Evolutionary conservation across 1,140 invertebrate genomes (phyloP).

Genomic region (Trichonephila inaurata): DNA sequence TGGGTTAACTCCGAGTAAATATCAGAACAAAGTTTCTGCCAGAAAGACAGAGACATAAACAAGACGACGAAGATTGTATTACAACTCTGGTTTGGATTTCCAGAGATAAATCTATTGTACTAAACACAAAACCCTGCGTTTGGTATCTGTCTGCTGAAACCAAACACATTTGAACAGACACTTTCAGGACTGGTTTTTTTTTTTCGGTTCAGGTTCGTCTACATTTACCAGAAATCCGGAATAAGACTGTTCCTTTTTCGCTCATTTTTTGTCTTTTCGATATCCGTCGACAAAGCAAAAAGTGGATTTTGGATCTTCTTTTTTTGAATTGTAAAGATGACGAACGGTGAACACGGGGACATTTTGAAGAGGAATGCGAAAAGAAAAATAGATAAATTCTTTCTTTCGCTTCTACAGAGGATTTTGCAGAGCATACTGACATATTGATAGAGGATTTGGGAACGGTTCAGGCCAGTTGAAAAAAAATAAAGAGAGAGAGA

Average conservation of each 20-base stretch:
- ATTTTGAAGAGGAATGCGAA: constrained; percentile 4
- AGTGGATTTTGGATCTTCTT: not conserved
- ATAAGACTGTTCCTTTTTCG: not conserved
- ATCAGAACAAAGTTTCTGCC: not conserved
- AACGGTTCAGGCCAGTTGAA: not conserved
- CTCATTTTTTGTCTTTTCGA: not conserved
- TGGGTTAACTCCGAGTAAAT: not conserved
- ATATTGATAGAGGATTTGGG: constrained; percentile 24
- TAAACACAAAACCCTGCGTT: not conserved
- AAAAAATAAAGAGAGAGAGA: not conserved
- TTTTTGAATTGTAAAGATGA: constrained; percentile 29
- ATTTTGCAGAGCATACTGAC: constrained; percentile 23
- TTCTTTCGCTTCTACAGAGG: not conserved
- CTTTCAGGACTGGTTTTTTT: not conserved
- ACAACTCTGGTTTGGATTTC: not conserved
- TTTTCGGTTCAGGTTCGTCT: not conserved
- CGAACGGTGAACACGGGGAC: not conserved
- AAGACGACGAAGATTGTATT: constrained; percentile 3
- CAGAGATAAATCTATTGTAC: not conserved
- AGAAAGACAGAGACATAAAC: not conserved
- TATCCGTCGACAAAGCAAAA: not conserved
- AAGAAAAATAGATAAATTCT: constrained; percentile 24
- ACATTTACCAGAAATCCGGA: constrained; percentile 25
- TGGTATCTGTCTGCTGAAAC: not conserved
- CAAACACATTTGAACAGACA: constrained; percentile 10